A percentile compares a stretch with the other conserved stretches of the same genome.
Evolutionary conservation across 2,113 vertebrate genomes (phyloP).

Genomic region (human (Homo sapiens)): DNA sequence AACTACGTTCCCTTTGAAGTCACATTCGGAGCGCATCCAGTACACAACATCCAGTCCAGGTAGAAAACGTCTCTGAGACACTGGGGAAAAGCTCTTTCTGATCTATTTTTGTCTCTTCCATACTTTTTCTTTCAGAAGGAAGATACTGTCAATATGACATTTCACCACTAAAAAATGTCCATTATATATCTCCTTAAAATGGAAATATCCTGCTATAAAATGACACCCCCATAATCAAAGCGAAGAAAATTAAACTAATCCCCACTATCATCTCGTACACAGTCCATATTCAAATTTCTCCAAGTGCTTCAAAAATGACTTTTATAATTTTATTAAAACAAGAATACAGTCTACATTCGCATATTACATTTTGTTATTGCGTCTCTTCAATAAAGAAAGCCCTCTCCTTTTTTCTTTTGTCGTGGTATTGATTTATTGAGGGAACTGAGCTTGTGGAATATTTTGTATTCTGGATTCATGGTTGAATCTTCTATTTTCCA

Average conservation of each 20-base stretch:
- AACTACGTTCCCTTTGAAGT: slow-evolving; percentile 91
- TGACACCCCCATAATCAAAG: not conserved
- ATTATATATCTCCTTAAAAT: not conserved
- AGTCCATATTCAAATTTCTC: not conserved
- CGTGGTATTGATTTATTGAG: not conserved
- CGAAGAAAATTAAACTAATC: not conserved
- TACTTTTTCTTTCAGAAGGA: not conserved
- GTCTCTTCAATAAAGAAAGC: not conserved
- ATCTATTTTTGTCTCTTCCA: slow-evolving; percentile 67
- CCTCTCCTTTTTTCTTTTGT: not conserved
- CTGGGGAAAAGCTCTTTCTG: slow-evolving; percentile 87
- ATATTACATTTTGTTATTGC: not conserved
- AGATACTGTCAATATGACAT: not conserved
- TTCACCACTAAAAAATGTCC: not conserved
- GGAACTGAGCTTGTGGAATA: not conserved
- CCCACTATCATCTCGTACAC: not conserved
- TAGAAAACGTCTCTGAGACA: slow-evolving; percentile 96
- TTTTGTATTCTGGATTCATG: not conserved
- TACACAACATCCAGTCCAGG: slow-evolving; percentile 93
- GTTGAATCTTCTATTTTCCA: not conserved
- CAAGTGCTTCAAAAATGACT: not conserved
- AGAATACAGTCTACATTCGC: not conserved
- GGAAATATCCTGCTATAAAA: not conserved
- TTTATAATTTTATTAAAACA: not conserved
- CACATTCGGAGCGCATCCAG: slow-evolving; percentile 95